These are phyloP conservation scores for Scolopax bukidnonensis DNA, from an alignment of 2,797 vertebrate species.

Conservation along the genomic window DNA sequence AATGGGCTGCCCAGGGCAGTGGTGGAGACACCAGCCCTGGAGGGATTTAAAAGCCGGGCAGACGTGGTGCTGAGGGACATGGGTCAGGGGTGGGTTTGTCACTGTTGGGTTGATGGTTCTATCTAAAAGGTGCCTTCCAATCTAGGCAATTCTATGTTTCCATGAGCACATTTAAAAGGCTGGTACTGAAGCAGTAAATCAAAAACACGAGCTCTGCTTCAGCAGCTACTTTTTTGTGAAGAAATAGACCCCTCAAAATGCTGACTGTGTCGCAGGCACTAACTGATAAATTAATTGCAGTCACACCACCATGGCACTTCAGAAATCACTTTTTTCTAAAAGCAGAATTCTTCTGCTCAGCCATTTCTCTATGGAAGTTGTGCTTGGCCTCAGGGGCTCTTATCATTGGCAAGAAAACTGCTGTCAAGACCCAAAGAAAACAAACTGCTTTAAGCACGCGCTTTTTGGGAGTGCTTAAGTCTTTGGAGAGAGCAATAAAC, in stretches of 20 bases:
- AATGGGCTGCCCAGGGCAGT: no score
- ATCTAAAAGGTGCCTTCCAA: no score
- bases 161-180: background rate
- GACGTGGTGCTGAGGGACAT: no score
- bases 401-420: slow-evolving; percentile 48
- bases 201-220: background rate
- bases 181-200: background rate
- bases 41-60: no score
- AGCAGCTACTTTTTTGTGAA: background rate
- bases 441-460: background rate
- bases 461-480: background rate
- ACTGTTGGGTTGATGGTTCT: no score
- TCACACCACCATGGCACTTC: background rate
- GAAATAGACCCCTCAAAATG: background rate
- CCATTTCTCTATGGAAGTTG: background rate
- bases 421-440: slow-evolving; percentile 44
- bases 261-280: background rate
- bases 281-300: background rate
- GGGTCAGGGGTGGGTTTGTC: no score
- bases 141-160: no score
- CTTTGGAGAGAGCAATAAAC: slow-evolving; percentile 38
- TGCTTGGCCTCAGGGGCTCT: slow-evolving; percentile 49
- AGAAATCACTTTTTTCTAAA: background rate
- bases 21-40: no score
- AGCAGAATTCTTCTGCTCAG: background rate